phyloP scores from a whole-genome alignment of 92 coral and sea anemone species.

The Diadumene lineata region DNA sequence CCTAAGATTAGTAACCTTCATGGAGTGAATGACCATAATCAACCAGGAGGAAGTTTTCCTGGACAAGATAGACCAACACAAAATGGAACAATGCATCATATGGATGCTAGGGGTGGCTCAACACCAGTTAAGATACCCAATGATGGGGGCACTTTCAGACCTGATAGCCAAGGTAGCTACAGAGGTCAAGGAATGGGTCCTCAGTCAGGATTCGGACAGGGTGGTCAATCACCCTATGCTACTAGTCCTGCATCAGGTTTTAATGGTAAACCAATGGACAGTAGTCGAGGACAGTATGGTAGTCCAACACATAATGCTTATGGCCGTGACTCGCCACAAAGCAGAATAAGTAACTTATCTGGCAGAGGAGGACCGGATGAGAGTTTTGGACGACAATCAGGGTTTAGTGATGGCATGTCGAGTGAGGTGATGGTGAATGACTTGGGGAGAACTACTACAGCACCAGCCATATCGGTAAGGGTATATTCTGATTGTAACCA shows the following conservation, averaged over 20 bases:
- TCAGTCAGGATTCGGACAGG: conserved; percentile 15
- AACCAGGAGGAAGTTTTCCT: conserved; percentile 26
- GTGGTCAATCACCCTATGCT: neutral
- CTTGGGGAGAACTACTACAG: neutral
- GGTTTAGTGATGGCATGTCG: conserved; percentile 33
- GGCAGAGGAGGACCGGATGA: conserved; percentile 18
- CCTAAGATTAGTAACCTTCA: conserved; percentile 30
- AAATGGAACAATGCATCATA: conserved; percentile 25
- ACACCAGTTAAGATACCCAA: conserved; percentile 12
- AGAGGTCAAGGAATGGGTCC: conserved; percentile 13
- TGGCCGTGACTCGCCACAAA: conserved; percentile 31
- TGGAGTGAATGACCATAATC: conserved; percentile 15
- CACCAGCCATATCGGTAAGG: conserved; percentile 26
- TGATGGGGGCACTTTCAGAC: conserved; percentile 14
- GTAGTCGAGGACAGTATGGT: conserved; percentile 13
- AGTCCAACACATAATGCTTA: conserved; percentile 21
- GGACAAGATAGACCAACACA: conserved; percentile 41
- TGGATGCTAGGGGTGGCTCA: conserved; percentile 12
- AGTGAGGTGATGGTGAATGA: conserved; percentile 21
- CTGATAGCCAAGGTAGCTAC: conserved; percentile 26
- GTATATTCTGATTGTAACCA: too few relatives aligned
- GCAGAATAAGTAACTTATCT: conserved; percentile 18
- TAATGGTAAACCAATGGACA: conserved; percentile 6
- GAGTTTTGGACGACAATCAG: neutral
- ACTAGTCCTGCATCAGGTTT: conserved; percentile 14